These are phyloP conservation scores for Mus caroli DNA, from an alignment of 2,797 vertebrate species.

Conservation along the genomic window DNA sequence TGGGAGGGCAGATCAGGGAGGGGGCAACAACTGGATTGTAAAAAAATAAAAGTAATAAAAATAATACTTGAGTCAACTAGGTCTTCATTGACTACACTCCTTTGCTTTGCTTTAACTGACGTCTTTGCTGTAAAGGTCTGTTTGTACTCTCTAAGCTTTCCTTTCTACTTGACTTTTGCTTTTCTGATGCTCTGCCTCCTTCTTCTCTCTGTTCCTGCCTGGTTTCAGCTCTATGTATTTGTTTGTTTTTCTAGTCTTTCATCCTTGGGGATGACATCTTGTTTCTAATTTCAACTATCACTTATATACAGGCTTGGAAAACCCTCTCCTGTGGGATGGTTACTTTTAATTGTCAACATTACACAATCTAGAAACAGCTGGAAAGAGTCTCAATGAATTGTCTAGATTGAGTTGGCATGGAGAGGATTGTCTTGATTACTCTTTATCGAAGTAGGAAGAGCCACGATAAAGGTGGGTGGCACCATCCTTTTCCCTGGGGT, in stretches of 20 bases:
- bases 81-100: neutral
- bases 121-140: neutral
- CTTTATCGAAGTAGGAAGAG: neutral
- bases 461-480: neutral
- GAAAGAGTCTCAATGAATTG: neutral
- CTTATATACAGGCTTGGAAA: neutral
- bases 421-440: neutral
- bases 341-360: neutral
- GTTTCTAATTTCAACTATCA: conserved; percentile 32
- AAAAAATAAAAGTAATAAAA: neutral
- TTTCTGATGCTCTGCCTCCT: neutral
- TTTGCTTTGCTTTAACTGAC: neutral
- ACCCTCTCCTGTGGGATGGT: too few species aligned
- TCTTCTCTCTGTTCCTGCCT: neutral
- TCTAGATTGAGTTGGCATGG: too few species aligned
- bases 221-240: neutral
- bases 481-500: neutral
- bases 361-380: neutral
- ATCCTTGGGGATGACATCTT: neutral
- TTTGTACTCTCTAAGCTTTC: neutral
- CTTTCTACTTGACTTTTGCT: neutral
- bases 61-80: neutral
- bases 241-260: neutral
- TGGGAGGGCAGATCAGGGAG: neutral
- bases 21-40: neutral